Conservation (phyloP, 2,113 vertebrate genomes). For the Origma solitaria region DNA sequence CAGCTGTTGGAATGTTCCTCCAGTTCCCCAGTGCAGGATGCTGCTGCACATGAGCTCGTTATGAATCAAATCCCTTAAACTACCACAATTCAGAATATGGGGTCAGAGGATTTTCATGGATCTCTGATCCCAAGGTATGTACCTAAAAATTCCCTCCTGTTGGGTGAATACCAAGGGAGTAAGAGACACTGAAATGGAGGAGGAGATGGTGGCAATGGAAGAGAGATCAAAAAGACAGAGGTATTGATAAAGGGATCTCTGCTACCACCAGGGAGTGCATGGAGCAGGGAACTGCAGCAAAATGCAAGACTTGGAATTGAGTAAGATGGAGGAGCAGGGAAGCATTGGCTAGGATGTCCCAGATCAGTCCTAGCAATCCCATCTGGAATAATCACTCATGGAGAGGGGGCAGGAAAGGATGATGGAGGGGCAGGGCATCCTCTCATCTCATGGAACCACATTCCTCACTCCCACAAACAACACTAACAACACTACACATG, state of each 20-base stretch:
- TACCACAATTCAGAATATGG: background rate
- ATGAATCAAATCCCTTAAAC: background rate
- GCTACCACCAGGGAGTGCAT: no score
- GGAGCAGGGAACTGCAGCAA: background rate
- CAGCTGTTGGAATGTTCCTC: background rate
- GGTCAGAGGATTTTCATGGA: background rate
- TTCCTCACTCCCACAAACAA: background rate
- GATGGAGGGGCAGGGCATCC: background rate
- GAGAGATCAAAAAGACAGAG: background rate
- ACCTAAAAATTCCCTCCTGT: background rate
- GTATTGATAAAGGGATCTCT: background rate
- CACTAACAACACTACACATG: fast-evolving
- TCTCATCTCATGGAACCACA: background rate
- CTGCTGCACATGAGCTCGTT: background rate
- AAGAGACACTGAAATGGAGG: background rate
- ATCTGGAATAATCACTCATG: background rate
- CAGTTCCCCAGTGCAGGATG: background rate
- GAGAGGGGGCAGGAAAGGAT: background rate
- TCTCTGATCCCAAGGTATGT: background rate
- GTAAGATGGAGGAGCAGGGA: background rate
- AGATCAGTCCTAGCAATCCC: background rate
- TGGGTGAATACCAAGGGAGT: background rate
- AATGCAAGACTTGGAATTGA: background rate
- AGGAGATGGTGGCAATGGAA: background rate
- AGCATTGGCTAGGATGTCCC: background rate